Conservation (phyloP, 2,888 invertebrate genomes). For the Acrobasis suavella region DNA sequence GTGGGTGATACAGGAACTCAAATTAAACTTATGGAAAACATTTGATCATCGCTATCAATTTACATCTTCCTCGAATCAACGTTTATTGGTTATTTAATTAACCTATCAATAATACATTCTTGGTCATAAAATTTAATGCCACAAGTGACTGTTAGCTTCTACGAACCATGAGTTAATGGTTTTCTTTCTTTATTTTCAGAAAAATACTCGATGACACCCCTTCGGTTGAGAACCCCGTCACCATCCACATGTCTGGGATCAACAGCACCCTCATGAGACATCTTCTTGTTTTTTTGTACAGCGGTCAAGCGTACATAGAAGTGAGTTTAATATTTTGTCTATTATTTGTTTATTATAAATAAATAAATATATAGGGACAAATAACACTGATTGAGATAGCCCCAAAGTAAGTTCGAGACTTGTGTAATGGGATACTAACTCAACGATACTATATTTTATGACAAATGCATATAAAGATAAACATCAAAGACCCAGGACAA, state of each 20-base stretch:
- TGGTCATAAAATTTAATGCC: neutral
- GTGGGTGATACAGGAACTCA: neutral
- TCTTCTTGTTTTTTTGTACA: conserved; percentile 92
- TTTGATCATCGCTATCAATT: neutral
- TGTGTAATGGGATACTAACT: no score
- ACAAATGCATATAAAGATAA: no score
- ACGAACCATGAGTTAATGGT: conserved; percentile 24
- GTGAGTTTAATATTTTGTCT: conserved; percentile 65
- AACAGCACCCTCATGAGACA: conserved; percentile 90
- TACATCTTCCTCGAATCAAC: conserved; percentile 5
- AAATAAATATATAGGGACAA: no score
- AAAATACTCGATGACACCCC: conserved; percentile 88
- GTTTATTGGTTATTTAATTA: conserved; percentile 6
- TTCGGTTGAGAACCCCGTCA: conserved; percentile 86
- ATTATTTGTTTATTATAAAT: neutral
- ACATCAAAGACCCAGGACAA: no score
- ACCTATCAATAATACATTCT: neutral
- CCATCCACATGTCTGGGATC: conserved; percentile 93
- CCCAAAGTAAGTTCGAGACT: no score
- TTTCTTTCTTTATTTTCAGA: conserved; percentile 56
- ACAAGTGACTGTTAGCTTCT: conserved; percentile 8
- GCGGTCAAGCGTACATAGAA: conserved; percentile 92
- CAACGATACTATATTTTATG: no score
- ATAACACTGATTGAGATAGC: no score
- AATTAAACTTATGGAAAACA: neutral